Base-by-base conservation (phyloP, 2,888 invertebrate species). In the Orthosia gothica region DNA sequence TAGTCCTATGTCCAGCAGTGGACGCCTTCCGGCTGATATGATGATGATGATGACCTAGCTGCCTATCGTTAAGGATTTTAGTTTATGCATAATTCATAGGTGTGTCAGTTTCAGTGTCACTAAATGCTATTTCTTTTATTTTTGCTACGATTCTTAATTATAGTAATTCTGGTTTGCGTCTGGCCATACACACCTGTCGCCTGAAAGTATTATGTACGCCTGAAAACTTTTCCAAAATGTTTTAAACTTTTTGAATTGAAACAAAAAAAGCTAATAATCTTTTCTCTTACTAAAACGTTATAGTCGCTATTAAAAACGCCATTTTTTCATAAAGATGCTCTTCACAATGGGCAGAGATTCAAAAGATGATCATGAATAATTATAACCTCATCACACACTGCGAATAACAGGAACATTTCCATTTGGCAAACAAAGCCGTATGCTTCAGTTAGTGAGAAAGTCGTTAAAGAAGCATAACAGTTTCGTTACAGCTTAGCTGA, bases 381-480 rank as follows among this genome's bases (percentile, higher is more conserved):
- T 5, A 74, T 50, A 40, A 40, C 18, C 40, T 20, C 20, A 50
- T 45, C 18, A 26, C 45, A 52, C 26, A n/a, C 16, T 49, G 11
- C 9, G 18, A 40, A 23, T 13, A 20, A 16, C 15, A 55, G 52
- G 40, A 50, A 74, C 5, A 40, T n/a, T 50, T 13, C 26, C 32
- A 54, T 52, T 75, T 54, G 59, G 67, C 71, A 67, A 54, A 40
- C 15, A 47, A 52, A 57, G 15, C 32, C 50, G 11, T 50, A 32
- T 4, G 58, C n/a, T 50, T n/a, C 15, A 52, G 23, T 15, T 26
- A 74, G 20, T 18, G 16, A 11, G 18, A 57, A 65, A 62, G 64
- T 32, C 76, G 26, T 69, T 45, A 55, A 59, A 76, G 59, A 59
- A 70, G 49, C 70, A 69, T 80, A 71, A 71, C 54, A 49, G 49